phyloP scores from a whole-genome alignment of 2,888 invertebrate species.

The Acanthosepion lycidas region DNA sequence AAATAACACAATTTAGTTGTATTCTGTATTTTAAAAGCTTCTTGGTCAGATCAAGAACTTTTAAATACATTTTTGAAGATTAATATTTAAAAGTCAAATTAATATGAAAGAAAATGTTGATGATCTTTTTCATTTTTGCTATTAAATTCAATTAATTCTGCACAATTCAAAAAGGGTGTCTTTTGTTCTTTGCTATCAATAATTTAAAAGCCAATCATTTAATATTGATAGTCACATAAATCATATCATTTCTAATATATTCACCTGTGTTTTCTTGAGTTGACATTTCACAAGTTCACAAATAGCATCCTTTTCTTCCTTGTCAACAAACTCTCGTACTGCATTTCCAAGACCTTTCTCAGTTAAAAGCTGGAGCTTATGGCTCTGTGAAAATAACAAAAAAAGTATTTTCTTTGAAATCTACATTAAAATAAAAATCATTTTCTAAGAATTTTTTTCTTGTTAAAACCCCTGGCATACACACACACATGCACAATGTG shows the following conservation, averaged over 20 bases:
- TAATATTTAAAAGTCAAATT: too few relatives aligned
- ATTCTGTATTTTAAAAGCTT: too few relatives aligned
- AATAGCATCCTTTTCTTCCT: slow-evolving; percentile 76
- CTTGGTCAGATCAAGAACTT: too few relatives aligned
- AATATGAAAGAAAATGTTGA: too few relatives aligned
- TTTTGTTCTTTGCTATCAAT: too few relatives aligned
- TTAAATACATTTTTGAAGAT: too few relatives aligned
- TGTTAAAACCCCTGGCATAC: not conserved
- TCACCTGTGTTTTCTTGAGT: slow-evolving; percentile 72
- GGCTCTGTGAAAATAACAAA: slow-evolving; percentile 59
- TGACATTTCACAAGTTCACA: slow-evolving; percentile 77
- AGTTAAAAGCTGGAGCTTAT: slow-evolving; percentile 81
- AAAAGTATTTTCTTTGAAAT: not conserved
- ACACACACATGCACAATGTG: not conserved
- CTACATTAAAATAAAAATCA: not conserved
- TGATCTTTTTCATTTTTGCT: too few relatives aligned
- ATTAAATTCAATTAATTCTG: too few relatives aligned
- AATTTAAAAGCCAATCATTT: not conserved
- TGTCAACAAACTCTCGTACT: slow-evolving; percentile 82
- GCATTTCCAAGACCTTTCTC: slow-evolving; percentile 86
- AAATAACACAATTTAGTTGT: too few relatives aligned
- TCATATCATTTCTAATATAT: not conserved
- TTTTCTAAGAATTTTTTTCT: too few relatives aligned
- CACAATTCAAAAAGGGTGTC: too few relatives aligned
- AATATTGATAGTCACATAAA: not conserved